Base-by-base conservation (phyloP, 1,140 invertebrate species). In the Meloidogyne hapla region DNA sequence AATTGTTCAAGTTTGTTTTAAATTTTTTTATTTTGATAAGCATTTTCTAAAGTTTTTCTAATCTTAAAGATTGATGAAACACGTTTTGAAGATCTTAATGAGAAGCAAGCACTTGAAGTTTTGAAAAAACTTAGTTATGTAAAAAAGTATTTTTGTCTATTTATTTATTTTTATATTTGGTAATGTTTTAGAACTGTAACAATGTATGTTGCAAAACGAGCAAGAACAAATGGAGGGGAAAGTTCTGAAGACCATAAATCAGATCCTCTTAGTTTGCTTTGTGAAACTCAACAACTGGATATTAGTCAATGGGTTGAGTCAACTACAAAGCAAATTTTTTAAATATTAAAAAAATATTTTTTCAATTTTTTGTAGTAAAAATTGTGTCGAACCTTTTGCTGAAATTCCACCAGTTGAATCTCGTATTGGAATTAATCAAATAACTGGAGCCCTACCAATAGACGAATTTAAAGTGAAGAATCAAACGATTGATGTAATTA, bases 1-100 rank as follows among this genome's bases (percentile, higher is more conserved):
- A 94, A 96, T 97, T 86, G 90, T 97, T 77, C 95, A 98, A 91
- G 94, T 95, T 28, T 56, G 38, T 25, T 73, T 56, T 5, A 48
- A 62, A 12, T 33, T 62, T 15, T 23, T 18, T 71, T 23, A 0
- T 15, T 72, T 26, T 3, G 10, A 71, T 40, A 48, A 8, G n/a
- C 42, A 18, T 23, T 25, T 42, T 18, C 5, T n/a, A n/a, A n/a
- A n/a, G n/a, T n/a, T n/a, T 9, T 56, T 12, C 12, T 13, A n/a
- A 23, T 2, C 18, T 25, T 64, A 13, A n/a, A 73, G 71, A 64
- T 73, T 15, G 96, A 97, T 65, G 74, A 81, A 8, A 75, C 79
- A 13, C 66, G 80, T n/a, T 86, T 86, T 68, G 87, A 87, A 69
- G 79, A 88, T 67, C 78, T 87, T 28, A 80, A 79, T 9, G 85